Evolutionary conservation across 2,888 invertebrate species (phyloP).

Genomic region (Eremobia ochroleuca): DNA sequence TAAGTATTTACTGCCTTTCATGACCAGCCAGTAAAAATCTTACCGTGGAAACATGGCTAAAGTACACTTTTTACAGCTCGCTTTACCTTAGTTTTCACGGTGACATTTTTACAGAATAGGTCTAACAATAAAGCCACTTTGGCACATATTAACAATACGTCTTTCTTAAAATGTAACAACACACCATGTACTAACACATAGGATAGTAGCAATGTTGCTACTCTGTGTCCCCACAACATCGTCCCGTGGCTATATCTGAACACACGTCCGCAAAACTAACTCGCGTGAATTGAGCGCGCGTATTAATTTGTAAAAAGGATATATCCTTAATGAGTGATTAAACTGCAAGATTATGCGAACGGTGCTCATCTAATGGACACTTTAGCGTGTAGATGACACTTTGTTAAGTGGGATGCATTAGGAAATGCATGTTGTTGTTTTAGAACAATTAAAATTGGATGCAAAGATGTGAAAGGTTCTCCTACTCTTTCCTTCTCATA

Average conservation of each 20-base stretch:
- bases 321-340: constrained; percentile 89
- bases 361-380: constrained; percentile 44
- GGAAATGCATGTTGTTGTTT: constrained; percentile 35
- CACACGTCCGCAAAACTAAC: constrained; percentile 74
- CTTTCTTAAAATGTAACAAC: neutral
- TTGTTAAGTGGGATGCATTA: constrained; percentile 24
- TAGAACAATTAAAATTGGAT: constrained; percentile 6
- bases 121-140: neutral
- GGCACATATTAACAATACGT: neutral
- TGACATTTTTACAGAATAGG: neutral
- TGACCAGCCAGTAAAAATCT: too few relatives aligned
- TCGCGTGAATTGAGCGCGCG: constrained; percentile 83
- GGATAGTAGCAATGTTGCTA: neutral
- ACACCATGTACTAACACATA: neutral
- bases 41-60: too few relatives aligned
- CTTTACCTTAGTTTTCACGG: neutral
- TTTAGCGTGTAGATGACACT: constrained; percentile 23
- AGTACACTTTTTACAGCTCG: neutral
- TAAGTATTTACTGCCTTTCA: neutral
- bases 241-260: constrained; percentile 68
- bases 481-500: too few relatives aligned
- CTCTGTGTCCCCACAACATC: constrained; percentile 54
- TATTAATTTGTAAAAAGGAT: constrained; percentile 88
- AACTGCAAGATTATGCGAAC: constrained; percentile 76
- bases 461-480: neutral